phyloP scores from a whole-genome alignment of 2,797 vertebrate species.

The Muscicapa comitata region DNA sequence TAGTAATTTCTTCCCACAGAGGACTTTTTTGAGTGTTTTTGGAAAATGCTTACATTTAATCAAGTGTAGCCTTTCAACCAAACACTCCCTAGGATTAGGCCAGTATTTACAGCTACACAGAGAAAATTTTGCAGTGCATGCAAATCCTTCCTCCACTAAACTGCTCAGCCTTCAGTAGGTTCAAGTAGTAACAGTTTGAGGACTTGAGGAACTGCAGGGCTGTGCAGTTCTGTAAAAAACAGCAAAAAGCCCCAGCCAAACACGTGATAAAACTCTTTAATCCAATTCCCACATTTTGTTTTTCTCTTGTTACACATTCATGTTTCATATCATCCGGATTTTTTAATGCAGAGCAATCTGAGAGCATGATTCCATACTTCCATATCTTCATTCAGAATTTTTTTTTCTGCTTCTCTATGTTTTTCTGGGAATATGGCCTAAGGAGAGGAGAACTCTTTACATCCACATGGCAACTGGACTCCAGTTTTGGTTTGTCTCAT shows the following conservation, averaged over 20 bases:
- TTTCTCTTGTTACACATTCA: not conserved
- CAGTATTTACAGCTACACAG: not conserved
- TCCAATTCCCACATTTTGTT: not conserved
- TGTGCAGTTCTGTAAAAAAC: not conserved
- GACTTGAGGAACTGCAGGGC: not conserved
- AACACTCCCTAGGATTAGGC: not conserved
- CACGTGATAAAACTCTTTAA: not conserved
- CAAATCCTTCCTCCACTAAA: not conserved
- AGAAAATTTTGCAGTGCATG: not conserved
- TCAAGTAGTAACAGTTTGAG: not conserved
- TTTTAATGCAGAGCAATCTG: not conserved
- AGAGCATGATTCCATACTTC: not conserved
- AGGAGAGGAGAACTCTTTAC: not conserved
- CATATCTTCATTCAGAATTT: not conserved
- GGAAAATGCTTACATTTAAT: not conserved
- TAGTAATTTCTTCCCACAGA: not conserved
- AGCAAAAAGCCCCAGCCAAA: not conserved
- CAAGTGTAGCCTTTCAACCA: not conserved
- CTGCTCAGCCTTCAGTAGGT: not conserved
- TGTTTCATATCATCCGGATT: not conserved
- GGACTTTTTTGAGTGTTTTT: not conserved
- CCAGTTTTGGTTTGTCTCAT: not conserved
- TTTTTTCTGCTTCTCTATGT: not conserved
- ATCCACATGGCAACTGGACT: not conserved
- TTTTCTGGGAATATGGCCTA: not conserved